Percentiles rank a stretch among this genome's conserved stretches.
phyloP scores from a whole-genome alignment of 2,888 invertebrate species.

The Acrobasis consociella region DNA sequence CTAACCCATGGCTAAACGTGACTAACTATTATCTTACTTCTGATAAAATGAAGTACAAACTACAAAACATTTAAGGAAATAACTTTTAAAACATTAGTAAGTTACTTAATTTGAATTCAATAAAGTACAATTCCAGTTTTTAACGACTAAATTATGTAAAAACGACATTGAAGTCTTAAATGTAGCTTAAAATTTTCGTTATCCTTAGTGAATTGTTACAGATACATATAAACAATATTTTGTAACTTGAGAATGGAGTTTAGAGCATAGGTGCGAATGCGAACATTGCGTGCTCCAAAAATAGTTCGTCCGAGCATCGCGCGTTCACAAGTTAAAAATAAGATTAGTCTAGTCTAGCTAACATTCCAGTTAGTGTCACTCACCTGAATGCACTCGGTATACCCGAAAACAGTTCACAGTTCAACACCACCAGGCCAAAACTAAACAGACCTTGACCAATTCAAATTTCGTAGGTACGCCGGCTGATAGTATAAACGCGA shows the following conservation, averaged over 20 bases:
- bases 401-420: conserved; percentile 48
- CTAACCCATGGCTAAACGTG: conserved; percentile 19
- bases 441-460: conserved; percentile 62
- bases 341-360: conserved; percentile 54
- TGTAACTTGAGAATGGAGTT: conserved; percentile 72
- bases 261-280: conserved; percentile 65
- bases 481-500: conserved; percentile 59
- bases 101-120: too few relatives aligned
- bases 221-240: conserved; percentile 35
- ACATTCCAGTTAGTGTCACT: conserved; percentile 63
- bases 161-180: background rate
- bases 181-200: background rate
- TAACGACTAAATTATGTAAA: background rate
- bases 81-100: background rate
- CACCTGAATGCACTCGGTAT: conserved; percentile 60
- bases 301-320: conserved; percentile 70
- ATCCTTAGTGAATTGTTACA: conserved; percentile 39
- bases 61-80: background rate
- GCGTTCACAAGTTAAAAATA: conserved; percentile 68
- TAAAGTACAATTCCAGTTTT: too few relatives aligned
- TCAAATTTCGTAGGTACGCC: conserved; percentile 63
- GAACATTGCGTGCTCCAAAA: conserved; percentile 69
- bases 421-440: conserved; percentile 60
- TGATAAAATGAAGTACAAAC: background rate
- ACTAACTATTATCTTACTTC: conserved; percentile 18